Evolutionary conservation across 2,113 vertebrate genomes (phyloP), one percentile per base, ranked within the genome.

Genomic region (Archocentrus centrarchus): DNA sequence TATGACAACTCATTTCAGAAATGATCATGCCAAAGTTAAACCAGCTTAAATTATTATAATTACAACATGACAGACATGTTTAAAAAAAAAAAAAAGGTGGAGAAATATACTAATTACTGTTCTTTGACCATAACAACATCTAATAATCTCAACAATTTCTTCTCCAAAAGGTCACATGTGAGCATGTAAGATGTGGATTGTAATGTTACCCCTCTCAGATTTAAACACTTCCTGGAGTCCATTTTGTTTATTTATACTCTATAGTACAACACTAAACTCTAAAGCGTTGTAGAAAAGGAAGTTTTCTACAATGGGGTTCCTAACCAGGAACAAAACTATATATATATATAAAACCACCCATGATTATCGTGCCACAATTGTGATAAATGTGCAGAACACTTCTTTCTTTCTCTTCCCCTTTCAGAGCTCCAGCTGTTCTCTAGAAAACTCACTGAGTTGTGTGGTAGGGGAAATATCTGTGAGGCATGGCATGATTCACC

Each of bases 391-490:
- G 18, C 30, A 39, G 75, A 3, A 1, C 10, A 18, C 27, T 58
- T 80, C 35, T 9, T 37, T 35, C 2, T 75, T 81, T 85, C 57
- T 0, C 1, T 62, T 85, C 27, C 53, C 55, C 58, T 22, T 27
- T 62, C 79, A 97, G 95, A 93, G 59, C 59, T 57, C 89, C 41
- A 95, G 44, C 87, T 97, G 96, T 80, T 94, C 94, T 18, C 44
- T 75, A 4, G 66, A 88, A 50, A 91, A 59, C 7, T 86, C 91
- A 17, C 75, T 96, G 84, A 90, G 92, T 73, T 97, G 96, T 61
- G 78, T 87, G 77, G 86, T 95, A 27, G 96, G 96, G 18, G 95
- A 96, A 37, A 62, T 97, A 50, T 95, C 93, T 0, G 60, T n/a
- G 8, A 93, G 94, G 78, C 95, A 95, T 0, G 95, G 94, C 14